Percentiles rank a stretch among this genome's conserved stretches.
Evolutionary conservation across 2,113 vertebrate genomes (phyloP).

Genomic region (Brevimyrus niger): DNA sequence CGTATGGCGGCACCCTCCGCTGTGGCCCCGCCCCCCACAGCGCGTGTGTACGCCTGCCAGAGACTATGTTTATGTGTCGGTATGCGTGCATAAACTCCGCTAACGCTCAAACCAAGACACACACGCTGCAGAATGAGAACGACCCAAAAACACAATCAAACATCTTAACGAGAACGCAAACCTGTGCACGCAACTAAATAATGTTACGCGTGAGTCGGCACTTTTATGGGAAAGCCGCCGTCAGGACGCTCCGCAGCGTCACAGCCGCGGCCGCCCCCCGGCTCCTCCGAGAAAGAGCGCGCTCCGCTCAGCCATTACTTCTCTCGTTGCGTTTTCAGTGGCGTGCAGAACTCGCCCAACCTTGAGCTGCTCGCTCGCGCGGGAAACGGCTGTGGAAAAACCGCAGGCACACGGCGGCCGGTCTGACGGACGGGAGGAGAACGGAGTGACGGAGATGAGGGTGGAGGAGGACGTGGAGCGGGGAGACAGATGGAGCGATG

Average conservation of each 20-base stretch:
- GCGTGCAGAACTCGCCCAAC: neutral
- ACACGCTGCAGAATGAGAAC: constrained; percentile 18
- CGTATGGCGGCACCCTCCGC: neutral
- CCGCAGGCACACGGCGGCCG: too few species aligned
- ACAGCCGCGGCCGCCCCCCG: neutral
- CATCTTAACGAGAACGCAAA: constrained; percentile 7
- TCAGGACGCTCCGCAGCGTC: neutral
- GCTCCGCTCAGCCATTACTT: too few species aligned
- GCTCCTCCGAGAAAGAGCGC: too few species aligned
- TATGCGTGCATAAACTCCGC: neutral
- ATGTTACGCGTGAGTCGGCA: neutral
- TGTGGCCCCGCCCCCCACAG: neutral
- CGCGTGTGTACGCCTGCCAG: neutral
- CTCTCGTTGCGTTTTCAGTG: neutral
- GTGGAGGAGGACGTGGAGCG: neutral
- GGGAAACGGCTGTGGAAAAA: neutral
- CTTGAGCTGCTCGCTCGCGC: neutral
- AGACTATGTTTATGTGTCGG: neutral
- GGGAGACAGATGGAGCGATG: constrained; percentile 56
- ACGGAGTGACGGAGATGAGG: neutral
- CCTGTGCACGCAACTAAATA: neutral
- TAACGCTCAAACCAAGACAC: neutral
- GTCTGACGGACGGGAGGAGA: neutral
- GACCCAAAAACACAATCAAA: neutral
- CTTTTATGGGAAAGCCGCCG: neutral